Base-by-base conservation (phyloP, 2,113 vertebrate species). In the Psilopsiagon aurifrons region DNA sequence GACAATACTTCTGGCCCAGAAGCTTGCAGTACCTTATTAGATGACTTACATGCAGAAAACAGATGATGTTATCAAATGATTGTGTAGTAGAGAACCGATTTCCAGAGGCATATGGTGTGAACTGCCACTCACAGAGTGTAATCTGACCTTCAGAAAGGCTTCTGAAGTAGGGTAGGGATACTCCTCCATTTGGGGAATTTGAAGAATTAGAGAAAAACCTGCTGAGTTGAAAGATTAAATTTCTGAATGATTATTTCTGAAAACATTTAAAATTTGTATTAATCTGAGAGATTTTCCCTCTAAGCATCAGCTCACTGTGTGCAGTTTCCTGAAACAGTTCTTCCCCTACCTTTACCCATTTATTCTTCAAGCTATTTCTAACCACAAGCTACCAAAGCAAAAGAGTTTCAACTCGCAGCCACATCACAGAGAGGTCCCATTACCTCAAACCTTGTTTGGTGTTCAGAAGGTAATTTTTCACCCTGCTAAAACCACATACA, bases 381-480 rank as follows among this genome's bases (percentile, higher is more conserved):
- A 96, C 96, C 96, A 89, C 96, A 95, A 69, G 44, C 52, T 95
- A 91, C 57, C 62, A 89, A 71, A 93, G 83, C 33, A 94, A 93
- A 89, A 91, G 39, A 24, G 28, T 95, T 96, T 94, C 74, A 73
- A 62, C 73, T 91, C 5, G 2, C 74, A 97, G 88, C 97, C 97
- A 97, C 97, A 97, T 96, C 96, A 97, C 63, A 97, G 66, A 88
- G 95, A 95, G 55, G 67, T 97, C 68, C 69, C 37, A 1, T 92
- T 77, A 95, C 94, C 96, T 94, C 95, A 97, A 88, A 96, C 92
- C 95, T 86, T 94, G 13, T 62, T 81, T 51, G 39, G 55, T 90
- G 64, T 73, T 94, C 86, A 29, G 46, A 96, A 97, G 83, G 86
- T 86, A 80, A 88, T 95, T 87, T 90, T 90, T 28, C 73, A 62